Percentiles rank a stretch among this genome's conserved stretches.
Conservation (phyloP, 2,113 vertebrate genomes). For the Hypomesus transpacificus region DNA sequence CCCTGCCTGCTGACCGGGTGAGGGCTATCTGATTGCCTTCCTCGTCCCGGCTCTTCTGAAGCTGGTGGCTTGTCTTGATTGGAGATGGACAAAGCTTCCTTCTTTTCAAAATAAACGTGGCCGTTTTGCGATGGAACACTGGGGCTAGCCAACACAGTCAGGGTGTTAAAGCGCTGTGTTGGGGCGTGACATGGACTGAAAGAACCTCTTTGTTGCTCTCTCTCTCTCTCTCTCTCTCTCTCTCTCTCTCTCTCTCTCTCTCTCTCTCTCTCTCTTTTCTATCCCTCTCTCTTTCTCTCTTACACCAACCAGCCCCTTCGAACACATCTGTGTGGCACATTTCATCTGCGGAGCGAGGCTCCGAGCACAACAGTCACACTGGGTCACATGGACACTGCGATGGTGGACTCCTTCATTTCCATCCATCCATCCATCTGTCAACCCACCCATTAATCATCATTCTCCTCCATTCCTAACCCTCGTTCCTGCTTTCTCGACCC, state of each 20-base stretch:
- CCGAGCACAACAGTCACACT: conserved; percentile 17
- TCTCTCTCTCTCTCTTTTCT: too few relatives aligned
- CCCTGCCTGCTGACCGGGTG: conserved; percentile 19
- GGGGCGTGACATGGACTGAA: conserved; percentile 46
- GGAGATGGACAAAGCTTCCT: conserved; percentile 20
- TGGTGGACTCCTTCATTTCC: conserved; percentile 13
- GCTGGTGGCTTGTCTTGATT: conserved; percentile 5
- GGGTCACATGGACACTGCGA: conserved; percentile 15
- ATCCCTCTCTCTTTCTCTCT: not conserved
- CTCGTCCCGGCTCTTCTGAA: not conserved
- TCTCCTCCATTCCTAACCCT: not conserved
- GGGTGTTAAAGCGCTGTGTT: conserved; percentile 31
- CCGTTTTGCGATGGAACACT: conserved; percentile 64
- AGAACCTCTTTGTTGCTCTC: conserved; percentile 58
- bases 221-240: conserved; percentile 29
- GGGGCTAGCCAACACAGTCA: conserved; percentile 57
- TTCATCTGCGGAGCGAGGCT: conserved; percentile 35
- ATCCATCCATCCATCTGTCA: not conserved
- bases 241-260: not conserved
- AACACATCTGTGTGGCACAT: conserved; percentile 62
- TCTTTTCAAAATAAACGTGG: conserved; percentile 51
- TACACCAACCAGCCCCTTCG: not conserved
- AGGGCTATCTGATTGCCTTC: not conserved
- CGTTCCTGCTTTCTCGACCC: not conserved
- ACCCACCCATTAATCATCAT: not conserved